These are phyloP conservation scores for Ethmia dodecea DNA, from an alignment of 2,888 invertebrate species.

Conservation along the genomic window DNA sequence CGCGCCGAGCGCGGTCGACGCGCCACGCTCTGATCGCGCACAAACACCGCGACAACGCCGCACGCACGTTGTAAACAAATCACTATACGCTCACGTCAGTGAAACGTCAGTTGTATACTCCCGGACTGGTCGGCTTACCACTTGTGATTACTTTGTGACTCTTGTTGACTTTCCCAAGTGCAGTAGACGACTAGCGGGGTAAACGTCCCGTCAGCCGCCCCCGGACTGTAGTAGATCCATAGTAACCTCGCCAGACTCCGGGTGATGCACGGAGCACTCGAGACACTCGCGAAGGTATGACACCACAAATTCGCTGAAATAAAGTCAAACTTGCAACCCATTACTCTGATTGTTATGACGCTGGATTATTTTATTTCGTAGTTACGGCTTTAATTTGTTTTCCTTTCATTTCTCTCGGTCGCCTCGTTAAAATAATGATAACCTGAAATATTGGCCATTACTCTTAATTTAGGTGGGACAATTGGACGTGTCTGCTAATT, in stretches of 20 bases:
- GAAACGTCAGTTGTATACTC: conserved; percentile 2
- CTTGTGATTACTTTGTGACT: conserved; percentile 38
- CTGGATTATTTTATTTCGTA: background rate
- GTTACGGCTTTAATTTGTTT: background rate
- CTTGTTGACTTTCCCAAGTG: conserved; percentile 36
- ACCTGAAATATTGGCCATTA: background rate
- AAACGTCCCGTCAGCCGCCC: conserved; percentile 56
- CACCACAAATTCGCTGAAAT: conserved; percentile 7
- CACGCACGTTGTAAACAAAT: conserved; percentile 54
- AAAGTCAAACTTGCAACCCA: background rate
- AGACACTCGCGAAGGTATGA: conserved; percentile 28
- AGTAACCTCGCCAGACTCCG: conserved; percentile 42
- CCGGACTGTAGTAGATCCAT: conserved; percentile 58
- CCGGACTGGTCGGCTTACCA: background rate
- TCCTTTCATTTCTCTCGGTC: background rate
- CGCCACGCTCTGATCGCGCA: conserved; percentile 26
- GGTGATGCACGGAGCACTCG: conserved; percentile 42
- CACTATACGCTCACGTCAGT: conserved; percentile 25
- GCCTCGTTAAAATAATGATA: background rate
- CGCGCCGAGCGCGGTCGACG: conserved; percentile 66
- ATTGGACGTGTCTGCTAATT: too few species aligned
- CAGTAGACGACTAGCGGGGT: conserved; percentile 35
- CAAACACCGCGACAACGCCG: conserved; percentile 10
- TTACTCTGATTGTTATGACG: background rate
- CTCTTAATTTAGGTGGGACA: background rate